Evolutionary conservation across 2,113 vertebrate species (phyloP), one percentile per base, ranked within the genome.

Genomic region (Synodontis membranacea): DNA sequence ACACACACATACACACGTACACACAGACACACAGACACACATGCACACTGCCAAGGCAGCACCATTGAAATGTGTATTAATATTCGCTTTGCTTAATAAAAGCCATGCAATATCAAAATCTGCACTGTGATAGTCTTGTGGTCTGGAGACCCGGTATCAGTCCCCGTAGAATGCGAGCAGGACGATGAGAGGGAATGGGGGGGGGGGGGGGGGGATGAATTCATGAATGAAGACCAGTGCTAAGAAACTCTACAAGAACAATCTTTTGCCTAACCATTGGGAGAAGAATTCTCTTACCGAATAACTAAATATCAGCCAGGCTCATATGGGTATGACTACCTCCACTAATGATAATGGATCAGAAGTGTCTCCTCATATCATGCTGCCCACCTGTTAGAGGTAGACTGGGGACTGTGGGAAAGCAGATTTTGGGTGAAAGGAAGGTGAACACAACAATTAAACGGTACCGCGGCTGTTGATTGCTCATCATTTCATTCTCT

Each of bases 361-460:
- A 44, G 56, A 60, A 42, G 34, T 60, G 79, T 62, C 80, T 82
- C 19, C 39, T 64, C 56, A 17, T 46, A 46, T 82, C 39, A 62
- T 62, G 39, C 28, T 62, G 25, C 12, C 58, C 80, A 82, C 56
- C 56, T 82, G 34, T 81, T 54, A 81, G 54, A 42, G 79, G 54
- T 39, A 60, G 54, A 58, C 79, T 80, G 52, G 79, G 79, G 79
- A 80, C 79, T 81, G 54, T 62, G 28, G 56, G 39, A 44, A 62
- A 82, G 34, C 23, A 42, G 31, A 60, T 62, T 82, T 78, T 62
- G 58, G 80, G 39, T 62, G 25, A 82, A 44, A 44, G 39, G 39
- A 62, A 82, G 56, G 80, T 82, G 80, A 82, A 82, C 39, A n/a
- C 80, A 82, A 44, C 80, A 82, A 82, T 82, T 82, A 82, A 82